phyloP scores from a whole-genome alignment of 2,888 invertebrate species.

The Escarpia spicata region DNA sequence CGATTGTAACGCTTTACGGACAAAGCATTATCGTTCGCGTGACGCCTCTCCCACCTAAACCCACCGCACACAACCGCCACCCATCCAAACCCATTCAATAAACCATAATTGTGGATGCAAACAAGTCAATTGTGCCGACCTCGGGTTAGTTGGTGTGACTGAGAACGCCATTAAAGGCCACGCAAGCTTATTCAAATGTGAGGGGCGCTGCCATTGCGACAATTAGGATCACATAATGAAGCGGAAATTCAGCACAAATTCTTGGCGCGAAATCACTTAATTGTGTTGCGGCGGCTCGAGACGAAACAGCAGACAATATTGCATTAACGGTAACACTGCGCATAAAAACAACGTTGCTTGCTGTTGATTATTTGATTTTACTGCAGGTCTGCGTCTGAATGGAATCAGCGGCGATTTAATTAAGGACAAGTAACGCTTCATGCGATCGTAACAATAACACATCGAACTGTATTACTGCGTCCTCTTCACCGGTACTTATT shows the following conservation, averaged over 20 bases:
- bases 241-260: slow-evolving; percentile 7
- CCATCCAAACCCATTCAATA: background rate
- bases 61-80: background rate
- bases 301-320: background rate
- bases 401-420: slow-evolving; percentile 5
- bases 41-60: background rate
- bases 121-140: background rate
- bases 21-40: background rate
- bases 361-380: slow-evolving; percentile 14
- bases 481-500: slow-evolving; percentile 16
- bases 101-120: slow-evolving; percentile 10
- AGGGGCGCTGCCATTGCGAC: background rate
- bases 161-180: background rate
- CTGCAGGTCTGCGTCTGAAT: background rate
- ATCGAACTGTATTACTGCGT: background rate
- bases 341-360: slow-evolving; percentile 12
- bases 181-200: slow-evolving; percentile 5
- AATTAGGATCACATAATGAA: slow-evolving; percentile 11
- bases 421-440: slow-evolving; percentile 3
- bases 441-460: background rate
- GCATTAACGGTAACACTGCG: slow-evolving; percentile 6
- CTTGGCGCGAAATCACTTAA: slow-evolving; percentile 16
- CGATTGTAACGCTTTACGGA: background rate
- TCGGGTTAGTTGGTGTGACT: background rate
- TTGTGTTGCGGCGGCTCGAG: background rate